A percentile compares a stretch with the other conserved stretches of the same genome.
Evolutionary conservation across 2,113 vertebrate species (phyloP).

Genomic region (Bujurquina vittata): DNA sequence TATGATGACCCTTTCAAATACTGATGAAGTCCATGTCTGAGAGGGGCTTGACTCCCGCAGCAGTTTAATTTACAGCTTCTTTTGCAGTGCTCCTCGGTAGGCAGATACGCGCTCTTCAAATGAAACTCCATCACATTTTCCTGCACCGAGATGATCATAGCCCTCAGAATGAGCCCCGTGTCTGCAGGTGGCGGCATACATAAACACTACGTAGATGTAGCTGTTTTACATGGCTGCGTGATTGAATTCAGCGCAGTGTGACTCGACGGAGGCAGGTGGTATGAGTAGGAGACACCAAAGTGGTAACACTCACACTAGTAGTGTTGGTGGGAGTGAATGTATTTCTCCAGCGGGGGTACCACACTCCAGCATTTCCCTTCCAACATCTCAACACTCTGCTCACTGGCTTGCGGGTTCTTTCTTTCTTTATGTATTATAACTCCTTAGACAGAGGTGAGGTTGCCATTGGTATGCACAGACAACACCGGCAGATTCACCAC

Average conservation of each 20-base stretch:
- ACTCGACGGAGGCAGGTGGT: constrained; percentile 42
- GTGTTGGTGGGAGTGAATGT: constrained; percentile 27
- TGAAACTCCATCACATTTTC: constrained; percentile 15
- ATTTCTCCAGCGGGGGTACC: constrained; percentile 36
- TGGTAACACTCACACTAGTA: constrained; percentile 7
- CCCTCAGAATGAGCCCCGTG: neutral
- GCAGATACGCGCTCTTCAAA: constrained; percentile 14
- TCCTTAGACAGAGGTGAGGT: constrained; percentile 64
- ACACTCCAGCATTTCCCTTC: constrained; percentile 16
- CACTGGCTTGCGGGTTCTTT: neutral
- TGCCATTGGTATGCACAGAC: constrained; percentile 73
- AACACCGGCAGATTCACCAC: constrained; percentile 62
- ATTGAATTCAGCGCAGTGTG: constrained; percentile 57
- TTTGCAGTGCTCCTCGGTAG: constrained; percentile 3
- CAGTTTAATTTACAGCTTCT: constrained; percentile 43
- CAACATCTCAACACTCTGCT: constrained; percentile 18
- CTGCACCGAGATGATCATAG: neutral
- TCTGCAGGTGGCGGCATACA: constrained; percentile 30
- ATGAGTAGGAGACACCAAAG: constrained; percentile 25
- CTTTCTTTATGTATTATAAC: constrained; percentile 51
- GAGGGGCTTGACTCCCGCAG: neutral
- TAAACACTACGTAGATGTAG: constrained; percentile 16
- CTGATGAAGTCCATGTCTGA: neutral
- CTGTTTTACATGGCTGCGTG: constrained; percentile 48
- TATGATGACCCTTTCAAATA: neutral